Evolutionary conservation across 1,140 invertebrate genomes (phyloP).

Genomic region (Aleiodes sp.): DNA sequence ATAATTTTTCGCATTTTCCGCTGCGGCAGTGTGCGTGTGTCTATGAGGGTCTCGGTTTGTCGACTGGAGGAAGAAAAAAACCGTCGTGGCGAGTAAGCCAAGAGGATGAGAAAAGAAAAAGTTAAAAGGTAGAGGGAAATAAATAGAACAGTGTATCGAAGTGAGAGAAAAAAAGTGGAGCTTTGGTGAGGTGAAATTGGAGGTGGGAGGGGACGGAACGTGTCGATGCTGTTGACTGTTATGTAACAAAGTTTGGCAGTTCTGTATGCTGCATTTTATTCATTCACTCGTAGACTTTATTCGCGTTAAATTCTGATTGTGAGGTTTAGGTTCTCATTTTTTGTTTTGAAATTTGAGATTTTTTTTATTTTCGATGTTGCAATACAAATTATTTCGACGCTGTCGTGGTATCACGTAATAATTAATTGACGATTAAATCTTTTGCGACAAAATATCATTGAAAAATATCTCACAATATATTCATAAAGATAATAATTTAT

Average conservation of each 20-base stretch:
- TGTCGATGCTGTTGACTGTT: slow-evolving; percentile 4
- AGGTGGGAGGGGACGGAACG: not conserved
- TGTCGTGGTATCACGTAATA: no score
- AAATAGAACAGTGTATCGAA: slow-evolving; percentile 21
- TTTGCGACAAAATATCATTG: no score
- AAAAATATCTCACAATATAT: no score
- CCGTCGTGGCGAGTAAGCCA: slow-evolving; percentile 1
- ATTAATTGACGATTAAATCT: no score
- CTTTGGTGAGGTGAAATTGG: slow-evolving; percentile 2
- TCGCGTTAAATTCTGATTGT: slow-evolving; percentile 11
- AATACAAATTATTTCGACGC: no score
- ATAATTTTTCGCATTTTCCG: slow-evolving; percentile 35
- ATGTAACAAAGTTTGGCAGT: slow-evolving; percentile 8
- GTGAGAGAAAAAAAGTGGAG: slow-evolving; percentile 3
- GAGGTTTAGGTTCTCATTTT: not conserved
- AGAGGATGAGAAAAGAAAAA: slow-evolving; percentile 14
- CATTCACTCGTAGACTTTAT: not conserved
- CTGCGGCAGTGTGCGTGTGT: not conserved
- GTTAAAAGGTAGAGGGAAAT: slow-evolving; percentile 12
- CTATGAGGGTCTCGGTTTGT: no score
- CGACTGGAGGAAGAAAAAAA: not conserved
- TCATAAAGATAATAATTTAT: no score
- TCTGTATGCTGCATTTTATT: slow-evolving; percentile 5
- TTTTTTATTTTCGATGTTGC: not conserved
- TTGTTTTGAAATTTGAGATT: not conserved